phyloP scores from a whole-genome alignment of 2,113 vertebrate species.

The Rhinoderma darwinii region DNA sequence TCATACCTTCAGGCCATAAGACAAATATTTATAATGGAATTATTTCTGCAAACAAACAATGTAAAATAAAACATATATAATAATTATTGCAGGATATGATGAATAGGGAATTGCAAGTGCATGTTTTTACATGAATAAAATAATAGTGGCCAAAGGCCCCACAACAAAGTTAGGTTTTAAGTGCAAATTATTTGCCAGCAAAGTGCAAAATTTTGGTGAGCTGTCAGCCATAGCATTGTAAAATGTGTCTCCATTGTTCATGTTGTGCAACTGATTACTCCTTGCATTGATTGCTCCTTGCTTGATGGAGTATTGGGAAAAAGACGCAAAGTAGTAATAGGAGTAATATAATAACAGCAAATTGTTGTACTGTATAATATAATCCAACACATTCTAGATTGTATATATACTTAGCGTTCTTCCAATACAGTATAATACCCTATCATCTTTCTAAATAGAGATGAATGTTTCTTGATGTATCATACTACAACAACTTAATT shows the following conservation, averaged over 20 bases:
- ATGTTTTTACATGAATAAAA: too few species aligned
- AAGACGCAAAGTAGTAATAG: background rate
- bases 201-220: background rate
- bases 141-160: too few species aligned
- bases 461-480: conserved; percentile 6
- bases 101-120: too few species aligned
- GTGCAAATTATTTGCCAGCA: background rate
- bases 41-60: too few species aligned
- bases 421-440: background rate
- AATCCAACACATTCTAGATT: background rate
- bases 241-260: background rate
- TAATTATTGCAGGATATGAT: too few species aligned
- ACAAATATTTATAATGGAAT: too few species aligned
- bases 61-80: too few species aligned
- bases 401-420: background rate
- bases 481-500: conserved; percentile 9
- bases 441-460: background rate
- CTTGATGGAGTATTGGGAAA: background rate
- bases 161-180: too few species aligned
- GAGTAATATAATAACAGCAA: background rate
- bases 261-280: background rate
- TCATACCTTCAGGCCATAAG: background rate
- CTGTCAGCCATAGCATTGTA: background rate
- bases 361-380: background rate
- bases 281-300: background rate